Evolutionary conservation across 1,140 invertebrate genomes (phyloP), one percentile per base, ranked within the genome.

Genomic region (Liolophura sinensis): DNA sequence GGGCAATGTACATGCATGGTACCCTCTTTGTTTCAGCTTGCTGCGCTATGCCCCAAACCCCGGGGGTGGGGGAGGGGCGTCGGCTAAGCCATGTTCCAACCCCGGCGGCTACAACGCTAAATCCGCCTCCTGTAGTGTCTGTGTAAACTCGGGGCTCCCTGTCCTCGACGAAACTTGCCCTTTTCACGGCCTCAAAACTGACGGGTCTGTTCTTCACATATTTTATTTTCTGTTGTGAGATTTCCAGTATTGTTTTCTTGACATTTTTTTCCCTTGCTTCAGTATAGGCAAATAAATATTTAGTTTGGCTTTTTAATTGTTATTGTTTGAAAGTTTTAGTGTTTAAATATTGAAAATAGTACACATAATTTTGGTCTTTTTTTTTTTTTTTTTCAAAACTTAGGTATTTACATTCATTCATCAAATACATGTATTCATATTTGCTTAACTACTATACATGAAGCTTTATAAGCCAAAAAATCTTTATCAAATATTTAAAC

Each of bases 151-250:
- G 24, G 73, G 75, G n/a, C 65, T 80, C 40, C 78, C 84, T n/a
- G 73, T 86, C 57, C 77, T 79, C 65, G 80, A 86, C 73, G 71
- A 79, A 72, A 76, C 80, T 56, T 87, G 86, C 78, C 86, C 86
- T 22, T 87, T 87, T 76, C 86, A 87, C 75, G 78, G 78, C 56
- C 65, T 73, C 50, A 72, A 75, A 70, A 85, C 85, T 51, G 71
- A 80, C 72, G 85, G 86, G 86, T 87, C 78, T 73, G 85, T 84
- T 72, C 57, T 67, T 69, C 49, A 52, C 57, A 51, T 27, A 64
- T 67, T 69, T 64, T 67, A 64, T 62, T 51, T 52, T n/a, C 46
- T 5, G 24, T n/a, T 16, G 4, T 63, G 14, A 24, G 16, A 7
- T 63, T 63, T 24, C 18, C 31, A 14, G 22, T 65, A 50, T 24